These are phyloP conservation scores for Semaprochilodus insignis DNA, from an alignment of 2,797 vertebrate genomes.

Conservation along the genomic window DNA sequence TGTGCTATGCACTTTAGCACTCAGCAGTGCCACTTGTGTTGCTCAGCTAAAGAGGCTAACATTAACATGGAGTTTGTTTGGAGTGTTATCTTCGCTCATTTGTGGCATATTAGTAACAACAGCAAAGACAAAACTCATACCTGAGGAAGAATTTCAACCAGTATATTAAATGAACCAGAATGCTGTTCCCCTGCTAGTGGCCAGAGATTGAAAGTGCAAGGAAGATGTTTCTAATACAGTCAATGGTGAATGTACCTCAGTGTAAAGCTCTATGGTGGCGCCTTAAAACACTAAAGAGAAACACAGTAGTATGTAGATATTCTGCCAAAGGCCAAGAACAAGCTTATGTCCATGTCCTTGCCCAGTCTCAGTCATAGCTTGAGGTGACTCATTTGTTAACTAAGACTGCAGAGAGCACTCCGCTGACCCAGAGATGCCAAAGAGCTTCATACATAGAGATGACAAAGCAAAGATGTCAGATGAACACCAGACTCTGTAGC, in stretches of 20 bases:
- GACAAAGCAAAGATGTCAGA: conserved; percentile 5
- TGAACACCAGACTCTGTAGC: background rate
- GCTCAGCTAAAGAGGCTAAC: too few relatives aligned
- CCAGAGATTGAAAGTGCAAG: background rate
- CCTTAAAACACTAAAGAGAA: background rate
- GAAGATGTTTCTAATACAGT: background rate
- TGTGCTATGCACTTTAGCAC: too few relatives aligned
- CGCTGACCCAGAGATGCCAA: background rate
- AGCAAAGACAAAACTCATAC: too few relatives aligned
- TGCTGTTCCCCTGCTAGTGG: too few relatives aligned
- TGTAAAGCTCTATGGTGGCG: too few relatives aligned
- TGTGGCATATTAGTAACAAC: too few relatives aligned
- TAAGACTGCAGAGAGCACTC: conserved; percentile 1
- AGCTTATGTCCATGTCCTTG: conserved; percentile 6
- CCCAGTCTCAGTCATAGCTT: background rate
- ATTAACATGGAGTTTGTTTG: too few relatives aligned
- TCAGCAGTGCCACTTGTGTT: too few relatives aligned
- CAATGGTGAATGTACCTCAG: too few relatives aligned
- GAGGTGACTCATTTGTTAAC: conserved; percentile 14
- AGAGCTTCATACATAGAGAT: conserved; percentile 1
- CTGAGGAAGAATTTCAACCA: too few relatives aligned
- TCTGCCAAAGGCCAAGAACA: background rate
- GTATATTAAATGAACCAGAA: too few relatives aligned
- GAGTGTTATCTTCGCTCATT: too few relatives aligned
- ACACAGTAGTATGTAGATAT: background rate